phyloP scores from a whole-genome alignment of 2,797 vertebrate species.

The Hydrophis major region DNA sequence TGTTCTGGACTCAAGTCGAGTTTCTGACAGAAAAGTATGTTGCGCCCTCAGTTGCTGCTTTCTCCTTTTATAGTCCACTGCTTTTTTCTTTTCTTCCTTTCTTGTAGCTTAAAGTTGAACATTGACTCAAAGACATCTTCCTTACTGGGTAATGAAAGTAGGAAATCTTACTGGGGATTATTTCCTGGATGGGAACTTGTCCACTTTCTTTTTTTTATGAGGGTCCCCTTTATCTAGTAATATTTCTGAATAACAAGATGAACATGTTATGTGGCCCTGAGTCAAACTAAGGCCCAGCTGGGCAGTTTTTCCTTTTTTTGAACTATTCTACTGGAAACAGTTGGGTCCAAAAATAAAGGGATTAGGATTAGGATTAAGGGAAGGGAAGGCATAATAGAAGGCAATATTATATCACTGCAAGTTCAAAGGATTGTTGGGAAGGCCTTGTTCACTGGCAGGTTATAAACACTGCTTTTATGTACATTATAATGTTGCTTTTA shows the following conservation, averaged over 20 bases:
- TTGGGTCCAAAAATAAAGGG: neutral
- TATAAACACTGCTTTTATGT: neutral
- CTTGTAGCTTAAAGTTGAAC: neutral
- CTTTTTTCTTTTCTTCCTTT: neutral
- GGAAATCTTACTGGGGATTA: neutral
- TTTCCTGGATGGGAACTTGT: neutral
- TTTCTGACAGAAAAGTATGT: neutral
- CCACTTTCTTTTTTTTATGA: neutral
- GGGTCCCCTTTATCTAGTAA: neutral
- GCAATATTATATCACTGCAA: neutral
- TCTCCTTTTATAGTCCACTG: neutral
- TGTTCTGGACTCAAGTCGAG: neutral
- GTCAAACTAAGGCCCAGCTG: neutral
- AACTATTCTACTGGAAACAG: neutral
- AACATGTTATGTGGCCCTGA: neutral
- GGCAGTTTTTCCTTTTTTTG: neutral
- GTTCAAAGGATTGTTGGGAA: neutral
- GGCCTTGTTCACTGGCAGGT: neutral
- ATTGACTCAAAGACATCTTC: neutral
- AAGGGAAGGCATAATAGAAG: neutral
- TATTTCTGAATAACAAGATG: neutral
- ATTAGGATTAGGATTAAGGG: too few species aligned
- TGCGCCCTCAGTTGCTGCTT: neutral
- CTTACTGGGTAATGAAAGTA: neutral
- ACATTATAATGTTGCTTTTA: neutral